A percentile compares a stretch with the other conserved stretches of the same genome.
These are phyloP conservation scores for Dreissena rostriformis DNA, from an alignment of 1,140 invertebrate genomes.

Conservation along the genomic window DNA sequence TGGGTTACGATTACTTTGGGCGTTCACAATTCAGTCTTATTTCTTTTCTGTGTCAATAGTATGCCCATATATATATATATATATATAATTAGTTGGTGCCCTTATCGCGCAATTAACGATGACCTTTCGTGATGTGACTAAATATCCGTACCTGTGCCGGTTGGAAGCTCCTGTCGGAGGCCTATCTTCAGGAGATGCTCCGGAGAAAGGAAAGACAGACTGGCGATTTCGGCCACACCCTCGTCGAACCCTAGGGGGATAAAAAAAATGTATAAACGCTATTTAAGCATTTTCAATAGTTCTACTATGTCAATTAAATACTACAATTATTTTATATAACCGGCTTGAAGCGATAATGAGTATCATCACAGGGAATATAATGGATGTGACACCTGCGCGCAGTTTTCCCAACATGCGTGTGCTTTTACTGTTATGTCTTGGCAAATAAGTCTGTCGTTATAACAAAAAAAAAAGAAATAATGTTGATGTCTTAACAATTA, in stretches of 20 bases:
- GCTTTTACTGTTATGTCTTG: background rate
- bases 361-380: background rate
- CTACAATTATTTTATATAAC: background rate
- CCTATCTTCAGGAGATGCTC: slow-evolving; percentile 91
- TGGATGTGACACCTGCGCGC: background rate
- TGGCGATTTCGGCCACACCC: slow-evolving; percentile 94
- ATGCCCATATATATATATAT: no score
- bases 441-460: no score
- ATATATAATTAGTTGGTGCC: background rate
- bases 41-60: no score
- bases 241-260: slow-evolving; percentile 88
- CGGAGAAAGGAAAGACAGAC: slow-evolving; percentile 91
- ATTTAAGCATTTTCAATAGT: background rate
- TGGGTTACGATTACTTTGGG: no score
- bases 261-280: background rate
- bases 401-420: background rate
- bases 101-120: background rate
- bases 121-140: background rate
- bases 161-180: slow-evolving; percentile 87
- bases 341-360: background rate
- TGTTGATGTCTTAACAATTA: no score
- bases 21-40: no score
- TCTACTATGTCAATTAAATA: background rate
- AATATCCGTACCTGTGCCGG: slow-evolving; percentile 77
- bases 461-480: no score